Base-by-base conservation (phyloP, 92 coral and sea anemone genomes). In the Phenganax subtilis region DNA sequence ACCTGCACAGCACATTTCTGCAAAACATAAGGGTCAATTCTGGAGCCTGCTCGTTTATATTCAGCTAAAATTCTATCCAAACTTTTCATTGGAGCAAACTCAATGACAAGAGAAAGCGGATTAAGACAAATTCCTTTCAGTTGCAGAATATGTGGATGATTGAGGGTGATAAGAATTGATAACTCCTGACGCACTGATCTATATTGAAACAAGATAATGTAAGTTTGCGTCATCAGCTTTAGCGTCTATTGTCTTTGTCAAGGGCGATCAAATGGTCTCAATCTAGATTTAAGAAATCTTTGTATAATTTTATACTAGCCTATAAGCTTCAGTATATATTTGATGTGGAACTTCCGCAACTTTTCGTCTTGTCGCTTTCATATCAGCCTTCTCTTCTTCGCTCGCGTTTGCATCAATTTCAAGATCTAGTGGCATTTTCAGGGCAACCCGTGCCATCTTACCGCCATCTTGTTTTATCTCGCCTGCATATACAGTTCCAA, bases 1-100 rank as follows among this genome's bases (percentile, higher is more conserved):
- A 93, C 98, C 98, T 94, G 98, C 9, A 92, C 91, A 55, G 92
- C 89, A 82, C 98, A 94, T 71, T 94, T 94, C 91, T 92, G 94
- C 61, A 90, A 87, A 75, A 94, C 97, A 84, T 87, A 94, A 44
- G 97, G 91, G 73, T 92, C 91, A 0, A 94, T 90, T 0, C 97
- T 85, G 9, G 88, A 88, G 14, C 91, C 97, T 30, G 89, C 92
- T 80, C 96, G 87, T 76, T 92, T 94, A 87, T 92, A 94, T 68
- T 86, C 91, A 20, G 89, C 91, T 54, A 94, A 87, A 5, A 94
- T 78, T 79, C 83, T 87, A 83, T 94, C 98, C 90, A 94, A 85
- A 56, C 97, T 96, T 64, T 96, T 96, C 25, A 81, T 87, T 31
- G 98, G 98, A 7, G 98, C 98, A 54, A 90, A 94, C 82, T 94